Percentiles rank a stretch among this genome's conserved stretches.
phyloP scores from a whole-genome alignment of 2,113 vertebrate species.

The Probosciger aterrimus region DNA sequence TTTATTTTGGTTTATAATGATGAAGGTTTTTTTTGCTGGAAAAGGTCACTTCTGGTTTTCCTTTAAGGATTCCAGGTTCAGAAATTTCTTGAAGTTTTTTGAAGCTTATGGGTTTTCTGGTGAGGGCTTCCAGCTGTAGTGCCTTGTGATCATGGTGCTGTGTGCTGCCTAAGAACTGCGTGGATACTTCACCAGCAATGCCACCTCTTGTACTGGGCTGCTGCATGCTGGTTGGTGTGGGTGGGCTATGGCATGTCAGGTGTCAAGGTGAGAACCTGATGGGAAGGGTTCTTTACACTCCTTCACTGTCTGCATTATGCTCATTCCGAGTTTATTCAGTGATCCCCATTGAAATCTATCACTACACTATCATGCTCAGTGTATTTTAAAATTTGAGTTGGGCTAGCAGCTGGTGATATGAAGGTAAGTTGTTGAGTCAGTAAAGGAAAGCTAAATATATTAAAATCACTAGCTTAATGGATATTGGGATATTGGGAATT shows the following conservation, averaged over 20 bases:
- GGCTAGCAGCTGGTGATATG: not conserved
- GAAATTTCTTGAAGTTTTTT: not conserved
- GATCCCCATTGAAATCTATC: not conserved
- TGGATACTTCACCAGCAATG: too few species aligned
- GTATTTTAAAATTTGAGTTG: not conserved
- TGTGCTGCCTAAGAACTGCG: not conserved
- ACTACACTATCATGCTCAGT: not conserved
- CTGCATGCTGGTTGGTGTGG: not conserved
- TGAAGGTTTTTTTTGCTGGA: not conserved
- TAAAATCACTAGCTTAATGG: not conserved
- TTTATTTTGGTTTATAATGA: not conserved
- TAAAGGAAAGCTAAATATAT: not conserved
- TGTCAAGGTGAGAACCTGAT: not conserved
- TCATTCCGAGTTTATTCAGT: not conserved
- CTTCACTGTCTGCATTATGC: not conserved
- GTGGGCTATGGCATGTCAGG: not conserved
- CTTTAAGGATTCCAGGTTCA: not conserved
- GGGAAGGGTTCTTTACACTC: not conserved
- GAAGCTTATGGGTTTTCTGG: not conserved
- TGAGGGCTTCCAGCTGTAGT: not conserved
- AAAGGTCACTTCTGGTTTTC: not conserved
- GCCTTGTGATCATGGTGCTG: accelerated
- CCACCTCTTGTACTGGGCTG: too few species aligned
- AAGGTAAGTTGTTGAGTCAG: not conserved
- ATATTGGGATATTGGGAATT: not conserved